Base-by-base conservation (phyloP, 1,140 invertebrate genomes). In the Trigoniulus corallinus region DNA sequence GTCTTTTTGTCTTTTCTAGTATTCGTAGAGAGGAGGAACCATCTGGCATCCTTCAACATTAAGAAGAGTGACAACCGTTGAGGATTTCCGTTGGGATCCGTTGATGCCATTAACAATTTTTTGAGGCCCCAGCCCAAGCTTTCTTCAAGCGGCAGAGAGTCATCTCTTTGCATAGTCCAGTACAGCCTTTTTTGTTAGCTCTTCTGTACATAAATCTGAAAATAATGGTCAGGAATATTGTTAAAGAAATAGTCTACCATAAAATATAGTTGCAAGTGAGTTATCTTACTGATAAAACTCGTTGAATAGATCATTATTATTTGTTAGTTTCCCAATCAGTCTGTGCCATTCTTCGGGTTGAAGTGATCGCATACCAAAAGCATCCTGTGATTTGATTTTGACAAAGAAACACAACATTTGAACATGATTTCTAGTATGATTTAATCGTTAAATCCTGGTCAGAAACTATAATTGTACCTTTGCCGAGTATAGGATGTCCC, bases 401-500 rank as follows among this genome's bases (percentile, higher is more conserved):
- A 22, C 20, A 12, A 7, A 47, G 21, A 27, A 18, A 25, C n/a
- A n/a, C n/a, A n/a, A n/a, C n/a, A 27, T 47, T 47, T 7, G 23
- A 25, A 23, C 4, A 34, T 47, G 46, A 7, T 7, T 39, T 7
- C 4, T 22, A 4, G 25, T 13, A 47, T 23, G n/a, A 4, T 37
- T n/a, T n/a, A n/a, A n/a, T n/a, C n/a, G n/a, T n/a, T n/a, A n/a
- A n/a, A n/a, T n/a, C 10, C 34, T 12, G n/a, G n/a, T 39, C 10
- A 39, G 10, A 39, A 39, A 39, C 10, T 39, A n/a, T 12, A n/a
- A n/a, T n/a, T 20, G n/a, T 25, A 51, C 50, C 42, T 51, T 51
- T 0, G 83, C 83, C 15, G 81, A 82, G 61, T 93, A 93, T 45
- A 88, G 67, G 66, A 88, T 85, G 60, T 86, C 82, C 86, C 86